Base-by-base conservation (phyloP, 2,113 vertebrate genomes). In the Heterotis niloticus region DNA sequence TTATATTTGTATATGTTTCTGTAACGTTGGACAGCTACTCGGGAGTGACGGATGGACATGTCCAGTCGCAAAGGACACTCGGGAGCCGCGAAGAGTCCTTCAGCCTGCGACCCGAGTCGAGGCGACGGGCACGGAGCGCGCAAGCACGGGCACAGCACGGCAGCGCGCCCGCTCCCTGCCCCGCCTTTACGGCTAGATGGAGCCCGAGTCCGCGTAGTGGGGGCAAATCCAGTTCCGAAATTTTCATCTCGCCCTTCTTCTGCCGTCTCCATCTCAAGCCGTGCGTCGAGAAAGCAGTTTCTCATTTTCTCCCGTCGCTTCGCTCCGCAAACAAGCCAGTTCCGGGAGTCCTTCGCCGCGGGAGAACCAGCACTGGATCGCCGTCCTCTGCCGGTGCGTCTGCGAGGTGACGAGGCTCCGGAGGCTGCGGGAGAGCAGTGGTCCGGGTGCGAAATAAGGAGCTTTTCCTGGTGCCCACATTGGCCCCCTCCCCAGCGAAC, bases 361-460 rank as follows among this genome's bases (percentile, higher is more conserved):
- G 74, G 24, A 24, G 59, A 67, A 62, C 29, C 29, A 68, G 20
- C 56, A 13, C 44, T 80, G 79, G 74, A 76, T 76, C 23, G 65
- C 14, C 62, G 34, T 56, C 29, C 76, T 44, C 34, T 44, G 34
- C 34, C 34, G 54, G 87, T 84, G 85, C 84, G 83, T 67, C 26
- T 79, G 82, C 79, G 77, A n/a, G 85, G 83, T 75, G 82, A 57
- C 80, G 85, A 82, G 86, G 81, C 78, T 75, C 70, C 59, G 68
- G 65, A 80, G 73, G 79, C 64, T 77, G 82, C 34, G 7, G 34
- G 81, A 83, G 84, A 80, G 34, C 34, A 44, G 85, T 83, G 81
- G 86, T 89, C 84, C 78, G 91, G 89, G 90, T 87, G 83, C 87
- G 73, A 64, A 88, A 82, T 86, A 86, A 86, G 83, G 86, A 82